Base-by-base conservation (phyloP, 2,888 invertebrate species). In the Phytoseiulus persimilis region DNA sequence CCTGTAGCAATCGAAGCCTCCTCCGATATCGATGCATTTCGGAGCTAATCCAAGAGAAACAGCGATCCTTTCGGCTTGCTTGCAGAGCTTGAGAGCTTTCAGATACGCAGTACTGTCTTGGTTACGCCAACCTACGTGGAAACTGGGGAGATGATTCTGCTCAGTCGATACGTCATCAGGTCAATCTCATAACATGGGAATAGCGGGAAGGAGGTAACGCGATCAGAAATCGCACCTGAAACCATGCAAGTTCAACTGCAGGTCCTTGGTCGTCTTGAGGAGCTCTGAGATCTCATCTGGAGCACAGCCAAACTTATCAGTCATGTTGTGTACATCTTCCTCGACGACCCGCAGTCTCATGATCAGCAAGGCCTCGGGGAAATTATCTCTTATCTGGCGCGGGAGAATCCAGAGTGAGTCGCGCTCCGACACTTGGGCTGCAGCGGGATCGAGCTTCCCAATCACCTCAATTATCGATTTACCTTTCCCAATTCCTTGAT, bases 301-400 rank as follows among this genome's bases (percentile, higher is more conserved):
- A 31, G 33, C 31, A 31, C 84, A 84, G 18, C 84, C 84, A 31
- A 84, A 84, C 84, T 84, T 84, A 18, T 84, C 84, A 28, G n/a
- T 18, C 84, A 84, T 84, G 14, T 84, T 84, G 84, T 84, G 31
- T 0, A 23, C 18, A 31, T 84, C 84, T 31, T 23, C 31, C 18
- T 84, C 31, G 18, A 84, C 31, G 11, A 84, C 84, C 9, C 9
- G 32, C 2, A 84, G 31, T 31, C 84, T 32, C 32, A 84, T 23
- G 11, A 84, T 84, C 23, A 84, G 31, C n/a, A 32, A 18, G 18
- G 84, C 84, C 84, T 84, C 84, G 9, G 84, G 31, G 84, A 32
- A 84, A 33, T 32, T 31, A 31, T 84, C 32, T 84, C 31, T 14
- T 31, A 84, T 84, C 84, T 84, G 84, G 5, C 3, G 9, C 39